These are phyloP conservation scores for Timema podura DNA, from an alignment of 2,888 invertebrate species.

Conservation along the genomic window DNA sequence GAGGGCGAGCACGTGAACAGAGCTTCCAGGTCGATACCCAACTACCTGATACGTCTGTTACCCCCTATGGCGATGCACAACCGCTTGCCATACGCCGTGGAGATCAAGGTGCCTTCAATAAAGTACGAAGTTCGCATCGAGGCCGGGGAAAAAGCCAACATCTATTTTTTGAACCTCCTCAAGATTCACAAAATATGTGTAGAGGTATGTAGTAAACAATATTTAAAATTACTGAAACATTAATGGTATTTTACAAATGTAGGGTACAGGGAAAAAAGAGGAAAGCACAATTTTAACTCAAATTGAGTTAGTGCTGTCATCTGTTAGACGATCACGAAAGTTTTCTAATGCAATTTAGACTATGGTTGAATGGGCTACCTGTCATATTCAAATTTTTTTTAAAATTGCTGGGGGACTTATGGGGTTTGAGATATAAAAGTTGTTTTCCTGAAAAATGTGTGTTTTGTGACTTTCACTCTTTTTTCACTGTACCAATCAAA, in stretches of 20 bases:
- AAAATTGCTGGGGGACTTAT: too few relatives aligned
- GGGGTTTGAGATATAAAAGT: too few relatives aligned
- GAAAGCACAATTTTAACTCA: too few relatives aligned
- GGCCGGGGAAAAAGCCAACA: constrained; percentile 65
- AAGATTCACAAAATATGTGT: constrained; percentile 51
- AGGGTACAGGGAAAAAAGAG: too few relatives aligned
- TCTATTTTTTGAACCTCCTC: constrained; percentile 62
- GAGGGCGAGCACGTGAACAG: constrained; percentile 39
- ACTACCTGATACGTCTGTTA: constrained; percentile 65
- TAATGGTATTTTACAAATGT: neutral
- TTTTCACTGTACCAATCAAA: too few relatives aligned
- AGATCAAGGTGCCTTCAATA: constrained; percentile 51
- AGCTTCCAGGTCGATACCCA: constrained; percentile 58
- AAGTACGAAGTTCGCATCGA: constrained; percentile 57
- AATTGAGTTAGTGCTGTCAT: too few relatives aligned
- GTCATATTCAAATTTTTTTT: too few relatives aligned
- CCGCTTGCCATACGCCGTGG: constrained; percentile 68
- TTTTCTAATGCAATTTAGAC: too few relatives aligned
- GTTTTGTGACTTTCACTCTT: too few relatives aligned
- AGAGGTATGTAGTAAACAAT: constrained; percentile 38
- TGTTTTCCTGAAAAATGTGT: too few relatives aligned
- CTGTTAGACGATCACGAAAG: too few relatives aligned
- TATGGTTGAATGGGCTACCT: too few relatives aligned
- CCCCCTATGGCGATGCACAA: constrained; percentile 74
- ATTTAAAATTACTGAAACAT: neutral